A percentile compares a stretch with the other conserved stretches of the same genome.
phyloP scores from a whole-genome alignment of 2,888 invertebrate genomes.

The Drosophila subquinaria region DNA sequence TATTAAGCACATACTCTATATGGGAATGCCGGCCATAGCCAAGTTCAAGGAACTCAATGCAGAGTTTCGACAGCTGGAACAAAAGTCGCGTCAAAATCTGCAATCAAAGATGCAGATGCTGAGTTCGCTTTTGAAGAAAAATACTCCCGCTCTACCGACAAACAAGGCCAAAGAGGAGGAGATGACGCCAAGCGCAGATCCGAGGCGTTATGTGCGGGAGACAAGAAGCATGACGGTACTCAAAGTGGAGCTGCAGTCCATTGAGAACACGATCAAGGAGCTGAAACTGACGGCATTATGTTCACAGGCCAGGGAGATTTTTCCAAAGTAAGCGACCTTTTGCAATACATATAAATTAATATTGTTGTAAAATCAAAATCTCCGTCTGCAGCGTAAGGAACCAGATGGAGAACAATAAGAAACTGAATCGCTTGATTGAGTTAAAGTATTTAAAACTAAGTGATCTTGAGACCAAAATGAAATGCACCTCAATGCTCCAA shows the following conservation, averaged over 20 bases:
- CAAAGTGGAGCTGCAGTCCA: conserved; percentile 68
- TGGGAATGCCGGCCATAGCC: conserved; percentile 83
- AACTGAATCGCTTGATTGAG: conserved; percentile 70
- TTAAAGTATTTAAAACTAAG: conserved; percentile 62
- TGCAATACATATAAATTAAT: background rate
- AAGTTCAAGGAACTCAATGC: conserved; percentile 75
- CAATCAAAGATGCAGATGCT: conserved; percentile 12
- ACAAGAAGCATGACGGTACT: conserved; percentile 82
- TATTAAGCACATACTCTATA: conserved; percentile 80
- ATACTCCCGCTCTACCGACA: background rate
- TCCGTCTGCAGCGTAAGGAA: conserved; percentile 69
- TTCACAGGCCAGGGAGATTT: conserved; percentile 80
- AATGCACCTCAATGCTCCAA: conserved; percentile 65
- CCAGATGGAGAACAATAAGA: conserved; percentile 75
- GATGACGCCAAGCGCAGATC: conserved; percentile 17
- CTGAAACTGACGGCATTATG: conserved; percentile 82
- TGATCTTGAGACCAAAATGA: conserved; percentile 67
- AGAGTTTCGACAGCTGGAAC: conserved; percentile 75
- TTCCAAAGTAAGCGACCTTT: conserved; percentile 74
- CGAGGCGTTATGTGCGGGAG: conserved; percentile 82
- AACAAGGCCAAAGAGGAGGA: conserved; percentile 17
- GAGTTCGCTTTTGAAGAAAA: background rate
- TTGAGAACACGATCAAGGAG: conserved; percentile 80
- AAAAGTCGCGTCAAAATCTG: conserved; percentile 72
- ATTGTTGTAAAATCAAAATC: background rate